Conservation (phyloP, 2,113 vertebrate genomes). For the Ardeotis arabs region DNA sequence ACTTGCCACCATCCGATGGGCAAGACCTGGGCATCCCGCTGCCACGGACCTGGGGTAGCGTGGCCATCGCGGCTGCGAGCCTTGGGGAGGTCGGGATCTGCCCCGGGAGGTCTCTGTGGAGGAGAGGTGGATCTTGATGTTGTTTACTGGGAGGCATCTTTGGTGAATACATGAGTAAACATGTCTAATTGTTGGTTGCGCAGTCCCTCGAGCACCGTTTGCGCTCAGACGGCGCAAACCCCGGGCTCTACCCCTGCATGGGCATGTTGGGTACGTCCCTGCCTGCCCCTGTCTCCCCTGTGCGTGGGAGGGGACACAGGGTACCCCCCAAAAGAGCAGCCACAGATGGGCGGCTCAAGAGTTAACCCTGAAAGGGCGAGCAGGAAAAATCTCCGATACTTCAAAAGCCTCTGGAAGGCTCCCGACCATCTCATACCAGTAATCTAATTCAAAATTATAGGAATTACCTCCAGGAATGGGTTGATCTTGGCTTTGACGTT, state of each 20-base stretch:
- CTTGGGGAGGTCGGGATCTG: neutral
- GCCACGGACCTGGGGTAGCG: fast-evolving
- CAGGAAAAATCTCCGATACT: neutral
- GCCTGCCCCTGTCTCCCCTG: neutral
- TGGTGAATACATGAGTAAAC: slow-evolving; percentile 31
- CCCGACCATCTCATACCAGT: neutral
- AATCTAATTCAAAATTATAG: neutral
- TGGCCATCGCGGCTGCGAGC: neutral
- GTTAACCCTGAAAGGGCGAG: neutral
- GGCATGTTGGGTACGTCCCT: neutral
- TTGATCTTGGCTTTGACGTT: neutral
- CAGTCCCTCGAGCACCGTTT: neutral
- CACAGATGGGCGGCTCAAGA: fast-evolving
- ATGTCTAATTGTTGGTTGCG: slow-evolving; percentile 4
- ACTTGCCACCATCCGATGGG: neutral
- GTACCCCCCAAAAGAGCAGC: neutral
- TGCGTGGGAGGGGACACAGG: neutral
- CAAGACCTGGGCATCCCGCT: neutral
- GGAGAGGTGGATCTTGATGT: neutral
- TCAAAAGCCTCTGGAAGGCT: slow-evolving; percentile 6
- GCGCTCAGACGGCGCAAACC: fast-evolving
- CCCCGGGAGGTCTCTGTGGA: neutral
- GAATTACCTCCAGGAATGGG: slow-evolving; percentile 24
- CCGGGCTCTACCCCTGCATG: neutral
- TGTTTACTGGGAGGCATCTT: slow-evolving; percentile 15